Percentiles rank a stretch among this genome's conserved stretches.
Conservation (phyloP, 2,888 invertebrate species). For the Dendrolimus pini region DNA sequence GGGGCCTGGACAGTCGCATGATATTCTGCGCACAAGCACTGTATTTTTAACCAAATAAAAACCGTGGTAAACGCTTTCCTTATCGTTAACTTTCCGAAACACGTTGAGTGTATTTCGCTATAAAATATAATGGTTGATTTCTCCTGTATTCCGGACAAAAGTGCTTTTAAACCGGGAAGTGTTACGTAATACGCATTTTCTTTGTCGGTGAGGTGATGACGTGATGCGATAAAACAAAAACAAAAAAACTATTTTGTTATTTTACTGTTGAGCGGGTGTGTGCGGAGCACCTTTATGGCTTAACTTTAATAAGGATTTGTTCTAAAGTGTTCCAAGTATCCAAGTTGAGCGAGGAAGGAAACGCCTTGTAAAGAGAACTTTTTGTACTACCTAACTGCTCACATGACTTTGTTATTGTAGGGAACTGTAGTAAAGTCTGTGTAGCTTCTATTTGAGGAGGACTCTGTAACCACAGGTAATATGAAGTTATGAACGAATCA, state of each 20-base stretch:
- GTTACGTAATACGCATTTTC: constrained; percentile 24
- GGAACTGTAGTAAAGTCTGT: no score
- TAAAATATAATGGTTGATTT: constrained; percentile 43
- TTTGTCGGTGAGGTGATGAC: constrained; percentile 21
- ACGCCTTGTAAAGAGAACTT: not conserved
- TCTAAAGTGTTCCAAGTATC: not conserved
- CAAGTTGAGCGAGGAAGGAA: not conserved
- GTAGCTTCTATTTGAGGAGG: no score
- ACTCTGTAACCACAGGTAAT: no score
- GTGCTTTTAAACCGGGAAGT: constrained; percentile 25
- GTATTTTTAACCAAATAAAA: constrained; percentile 4
- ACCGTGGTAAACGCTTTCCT: not conserved
- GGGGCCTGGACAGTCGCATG: constrained; percentile 59
- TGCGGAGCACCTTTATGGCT: not conserved
- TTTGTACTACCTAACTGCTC: not conserved
- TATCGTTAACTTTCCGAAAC: not conserved
- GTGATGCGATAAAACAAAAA: not conserved
- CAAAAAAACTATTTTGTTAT: constrained; percentile 7
- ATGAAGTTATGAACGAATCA: no score
- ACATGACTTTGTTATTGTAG: no score
- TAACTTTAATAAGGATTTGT: not conserved
- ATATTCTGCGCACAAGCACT: constrained; percentile 49
- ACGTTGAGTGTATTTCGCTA: constrained; percentile 35
- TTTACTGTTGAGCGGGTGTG: constrained; percentile 7
- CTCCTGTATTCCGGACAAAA: constrained; percentile 20